Evolutionary conservation across 2,888 invertebrate species (phyloP).

Genomic region (Agapetus fuscipes): DNA sequence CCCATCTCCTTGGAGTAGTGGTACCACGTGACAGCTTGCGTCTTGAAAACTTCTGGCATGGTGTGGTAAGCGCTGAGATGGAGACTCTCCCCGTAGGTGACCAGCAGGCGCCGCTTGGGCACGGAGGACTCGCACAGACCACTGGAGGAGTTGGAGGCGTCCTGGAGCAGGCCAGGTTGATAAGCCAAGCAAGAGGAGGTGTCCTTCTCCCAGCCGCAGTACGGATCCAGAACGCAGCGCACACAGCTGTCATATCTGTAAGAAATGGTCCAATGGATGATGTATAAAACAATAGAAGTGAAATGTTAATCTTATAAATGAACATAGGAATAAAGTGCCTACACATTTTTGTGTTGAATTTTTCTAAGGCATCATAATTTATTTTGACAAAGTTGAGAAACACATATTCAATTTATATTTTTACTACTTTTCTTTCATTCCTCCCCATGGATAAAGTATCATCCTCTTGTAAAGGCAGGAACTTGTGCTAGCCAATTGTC

Average conservation of each 20-base stretch:
- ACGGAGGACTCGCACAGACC: constrained; percentile 49
- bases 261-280: no score
- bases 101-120: constrained; percentile 45
- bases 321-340: no score
- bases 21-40: constrained; percentile 42
- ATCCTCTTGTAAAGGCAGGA: no score
- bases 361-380: no score
- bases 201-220: constrained; percentile 62
- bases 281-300: no score
- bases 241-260: constrained; percentile 50
- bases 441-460: no score
- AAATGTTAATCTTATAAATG: no score
- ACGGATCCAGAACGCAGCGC: constrained; percentile 55
- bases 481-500: no score
- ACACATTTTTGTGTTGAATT: no score
- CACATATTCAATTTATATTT: no score
- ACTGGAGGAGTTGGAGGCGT: constrained; percentile 50
- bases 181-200: constrained; percentile 47
- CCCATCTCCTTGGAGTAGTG: constrained; percentile 47
- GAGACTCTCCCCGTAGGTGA: constrained; percentile 53
- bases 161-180: constrained; percentile 47
- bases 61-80: constrained; percentile 48
- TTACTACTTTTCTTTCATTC: no score
- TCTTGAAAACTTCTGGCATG: constrained; percentile 40
- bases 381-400: no score